phyloP scores from a whole-genome alignment of 2,113 vertebrate genomes.

The Cololabis saira region DNA sequence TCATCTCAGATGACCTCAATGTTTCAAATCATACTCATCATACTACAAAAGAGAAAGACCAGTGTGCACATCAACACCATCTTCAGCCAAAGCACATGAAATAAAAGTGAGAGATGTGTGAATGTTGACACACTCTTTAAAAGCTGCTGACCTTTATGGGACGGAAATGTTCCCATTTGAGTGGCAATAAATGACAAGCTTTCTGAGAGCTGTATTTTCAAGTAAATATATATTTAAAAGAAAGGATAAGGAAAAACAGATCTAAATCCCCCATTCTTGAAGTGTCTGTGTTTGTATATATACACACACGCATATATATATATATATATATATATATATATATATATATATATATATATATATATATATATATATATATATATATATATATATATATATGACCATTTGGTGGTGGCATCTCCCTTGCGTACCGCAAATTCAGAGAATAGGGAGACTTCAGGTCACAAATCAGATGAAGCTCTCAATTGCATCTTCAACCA shows the following conservation, averaged over 20 bases:
- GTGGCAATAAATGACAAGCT: constrained; percentile 49
- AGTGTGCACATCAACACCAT: background rate
- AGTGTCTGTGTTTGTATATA: no score
- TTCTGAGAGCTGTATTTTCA: constrained; percentile 2
- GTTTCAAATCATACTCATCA: constrained; percentile 13
- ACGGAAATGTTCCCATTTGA: constrained; percentile 39
- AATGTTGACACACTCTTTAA: constrained; percentile 29
- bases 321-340: no score
- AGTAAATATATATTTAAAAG: no score
- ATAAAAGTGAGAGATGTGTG: constrained; percentile 23
- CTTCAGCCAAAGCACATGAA: constrained; percentile 43
- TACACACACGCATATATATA: no score
- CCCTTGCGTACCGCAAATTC: constrained; percentile 21
- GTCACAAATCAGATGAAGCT: constrained; percentile 75
- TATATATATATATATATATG: constrained; percentile 15
- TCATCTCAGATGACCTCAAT: constrained; percentile 49
- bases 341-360: no score
- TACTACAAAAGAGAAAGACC: constrained; percentile 14
- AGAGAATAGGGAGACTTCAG: constrained; percentile 31
- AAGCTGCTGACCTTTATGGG: constrained; percentile 51
- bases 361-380: no score
- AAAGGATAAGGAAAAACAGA: no score
- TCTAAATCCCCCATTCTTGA: no score
- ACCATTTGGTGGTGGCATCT: constrained; percentile 27
- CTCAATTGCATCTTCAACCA: constrained; percentile 68